Evolutionary conservation across 2,797 vertebrate genomes (phyloP).

Genomic region (Luscinia luscinia): DNA sequence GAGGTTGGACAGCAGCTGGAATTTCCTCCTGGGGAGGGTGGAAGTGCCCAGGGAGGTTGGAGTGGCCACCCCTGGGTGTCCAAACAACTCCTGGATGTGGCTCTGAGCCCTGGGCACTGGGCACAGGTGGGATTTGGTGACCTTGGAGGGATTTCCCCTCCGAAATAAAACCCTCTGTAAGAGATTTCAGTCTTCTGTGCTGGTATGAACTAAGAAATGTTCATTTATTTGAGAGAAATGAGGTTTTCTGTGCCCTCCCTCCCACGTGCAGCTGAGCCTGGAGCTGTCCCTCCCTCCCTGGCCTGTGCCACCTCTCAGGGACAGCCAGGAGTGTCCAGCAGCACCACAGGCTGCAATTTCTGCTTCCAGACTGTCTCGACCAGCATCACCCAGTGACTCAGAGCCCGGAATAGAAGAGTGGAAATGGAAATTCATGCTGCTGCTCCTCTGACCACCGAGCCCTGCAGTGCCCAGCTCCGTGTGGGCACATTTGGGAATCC

Average conservation of each 20-base stretch:
- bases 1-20: background rate
- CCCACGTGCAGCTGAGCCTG: rapidly evolving
- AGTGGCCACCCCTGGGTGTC: background rate
- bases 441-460: background rate
- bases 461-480: background rate
- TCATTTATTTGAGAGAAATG: background rate
- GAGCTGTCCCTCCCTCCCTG: background rate
- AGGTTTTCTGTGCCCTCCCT: background rate
- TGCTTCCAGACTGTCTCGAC: background rate
- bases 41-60: background rate
- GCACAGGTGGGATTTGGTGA: background rate
- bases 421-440: background rate
- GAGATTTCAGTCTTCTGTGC: rapidly evolving
- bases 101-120: rapidly evolving
- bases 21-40: background rate
- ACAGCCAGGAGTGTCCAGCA: rapidly evolving
- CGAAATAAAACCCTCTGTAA: rapidly evolving
- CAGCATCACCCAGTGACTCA: background rate
- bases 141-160: background rate
- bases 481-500: background rate
- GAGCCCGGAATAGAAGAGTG: background rate
- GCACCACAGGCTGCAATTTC: background rate
- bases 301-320: background rate
- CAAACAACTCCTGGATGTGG: background rate
- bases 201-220: rapidly evolving